Base-by-base conservation (phyloP, 2,888 invertebrate genomes). In the Lasioglossum lativentre region DNA sequence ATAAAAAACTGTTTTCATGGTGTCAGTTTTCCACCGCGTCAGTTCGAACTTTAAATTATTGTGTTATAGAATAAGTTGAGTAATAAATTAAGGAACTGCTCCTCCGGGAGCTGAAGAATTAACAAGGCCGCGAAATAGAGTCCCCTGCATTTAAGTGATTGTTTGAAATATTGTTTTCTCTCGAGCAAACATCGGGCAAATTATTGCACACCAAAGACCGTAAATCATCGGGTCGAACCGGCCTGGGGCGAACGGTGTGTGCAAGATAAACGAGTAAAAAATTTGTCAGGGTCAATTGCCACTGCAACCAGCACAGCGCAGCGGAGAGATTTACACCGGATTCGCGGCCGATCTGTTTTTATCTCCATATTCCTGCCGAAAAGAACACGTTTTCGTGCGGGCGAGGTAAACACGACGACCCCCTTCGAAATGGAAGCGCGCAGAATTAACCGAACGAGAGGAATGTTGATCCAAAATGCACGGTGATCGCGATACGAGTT, bases 401-500 rank as follows among this genome's bases (percentile, higher is more conserved):
- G 5, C 23, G 10, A 16, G 34, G 23, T 52, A n/a, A 68, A 56
- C 59, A 19, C 52, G 19, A 23, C 52, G 19, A 23, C 52, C 27
- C 23, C 12, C 19, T 12, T 5, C 19, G 1, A 78, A 16, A 23
- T 52, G 23, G 40, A 47, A n/a, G 10, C 19, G n/a, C 0, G 34
- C 34, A n/a, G 80, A 71, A 75, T 72, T 63, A 40, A 80, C 40
- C 27, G n/a, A 71, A 16, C 12, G 3, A 72, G 30, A 40, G 47
- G 59, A 78, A 77, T 74, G 14, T 52, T 2, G 68, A 34, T 10
- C 42, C 66, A 42, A 66, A 82, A 77, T 30, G 38, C 3, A 8
- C n/a, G n/a, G n/a, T n/a, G n/a, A n/a, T n/a, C n/a, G n/a, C n/a
- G n/a, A n/a, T n/a, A n/a, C n/a, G n/a, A n/a, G n/a, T n/a, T n/a